Evolutionary conservation across 1,140 invertebrate species (phyloP).

Genomic region (Geopemphigus sp.): DNA sequence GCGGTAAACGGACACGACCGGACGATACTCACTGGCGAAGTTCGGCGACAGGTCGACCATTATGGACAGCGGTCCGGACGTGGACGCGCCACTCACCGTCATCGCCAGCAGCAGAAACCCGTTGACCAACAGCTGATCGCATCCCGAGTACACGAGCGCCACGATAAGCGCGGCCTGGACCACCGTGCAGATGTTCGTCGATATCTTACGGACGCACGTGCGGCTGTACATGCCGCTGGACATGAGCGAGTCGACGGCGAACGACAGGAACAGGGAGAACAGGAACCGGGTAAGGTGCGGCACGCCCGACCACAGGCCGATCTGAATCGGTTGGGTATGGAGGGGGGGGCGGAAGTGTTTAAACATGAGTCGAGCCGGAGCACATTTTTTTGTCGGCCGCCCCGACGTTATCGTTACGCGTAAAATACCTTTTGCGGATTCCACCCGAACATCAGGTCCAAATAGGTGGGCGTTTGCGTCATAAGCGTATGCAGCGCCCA

Average conservation of each 20-base stretch:
- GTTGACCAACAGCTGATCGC: conserved; percentile 62
- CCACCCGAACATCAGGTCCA: conserved; percentile 79
- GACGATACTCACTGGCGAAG: conserved; percentile 64
- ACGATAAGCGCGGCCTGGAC: conserved; percentile 57
- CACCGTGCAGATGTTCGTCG: conserved; percentile 44
- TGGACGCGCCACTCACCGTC: conserved; percentile 65
- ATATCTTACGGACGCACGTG: conserved; percentile 47
- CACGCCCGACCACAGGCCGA: conserved; percentile 65
- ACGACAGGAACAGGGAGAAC: conserved; percentile 60
- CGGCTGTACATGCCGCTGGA: conserved; percentile 10
- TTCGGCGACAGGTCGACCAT: conserved; percentile 69
- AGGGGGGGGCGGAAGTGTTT: too few species aligned
- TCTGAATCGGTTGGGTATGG: too few species aligned
- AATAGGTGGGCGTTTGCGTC: conserved; percentile 80
- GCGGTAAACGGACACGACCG: too few species aligned
- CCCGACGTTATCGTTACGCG: not conserved
- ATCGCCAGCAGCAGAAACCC: conserved; percentile 64
- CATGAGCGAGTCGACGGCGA: conserved; percentile 35
- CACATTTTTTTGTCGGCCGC: too few species aligned
- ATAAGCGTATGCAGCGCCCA: conserved; percentile 85
- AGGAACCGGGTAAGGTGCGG: conserved; percentile 65
- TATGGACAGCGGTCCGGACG: conserved; percentile 64
- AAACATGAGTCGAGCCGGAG: too few species aligned
- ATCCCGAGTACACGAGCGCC: conserved; percentile 64
- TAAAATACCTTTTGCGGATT: conserved; percentile 68